Evolutionary conservation across 2,113 vertebrate species (phyloP).

Genomic region (crab-eating macaque (Macaca fascicularis)): DNA sequence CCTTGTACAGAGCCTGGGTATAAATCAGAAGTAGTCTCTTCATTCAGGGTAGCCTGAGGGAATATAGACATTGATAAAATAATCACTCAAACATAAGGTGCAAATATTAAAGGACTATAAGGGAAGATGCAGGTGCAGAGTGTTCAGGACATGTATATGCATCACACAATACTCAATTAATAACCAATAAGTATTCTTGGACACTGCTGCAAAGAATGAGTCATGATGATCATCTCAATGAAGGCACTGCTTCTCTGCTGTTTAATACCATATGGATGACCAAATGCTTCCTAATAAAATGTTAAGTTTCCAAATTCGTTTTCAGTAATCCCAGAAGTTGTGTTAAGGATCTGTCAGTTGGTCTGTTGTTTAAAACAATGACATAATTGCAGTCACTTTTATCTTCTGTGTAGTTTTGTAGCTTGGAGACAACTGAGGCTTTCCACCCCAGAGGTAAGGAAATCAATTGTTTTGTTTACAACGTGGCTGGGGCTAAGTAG

Average conservation of each 20-base stretch:
- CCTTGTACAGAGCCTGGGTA: background rate
- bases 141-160: background rate
- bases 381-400: background rate
- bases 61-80: background rate
- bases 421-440: background rate
- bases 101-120: background rate
- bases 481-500: background rate
- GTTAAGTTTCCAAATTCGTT: background rate
- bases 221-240: background rate
- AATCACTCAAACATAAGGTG: background rate
- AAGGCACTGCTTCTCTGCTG: background rate
- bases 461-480: constrained; percentile 35
- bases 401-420: background rate
- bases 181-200: background rate
- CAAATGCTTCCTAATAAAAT: background rate
- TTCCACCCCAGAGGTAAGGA: background rate
- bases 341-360: background rate
- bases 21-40: background rate
- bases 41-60: background rate
- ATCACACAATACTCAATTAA: background rate
- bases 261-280: background rate
- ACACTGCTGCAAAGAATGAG: background rate
- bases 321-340: background rate
- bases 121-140: background rate
- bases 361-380: background rate